These are phyloP conservation scores for Catalaphyllia jardinei DNA, from an alignment of 64 coral and sea anemone genomes.

Conservation along the genomic window DNA sequence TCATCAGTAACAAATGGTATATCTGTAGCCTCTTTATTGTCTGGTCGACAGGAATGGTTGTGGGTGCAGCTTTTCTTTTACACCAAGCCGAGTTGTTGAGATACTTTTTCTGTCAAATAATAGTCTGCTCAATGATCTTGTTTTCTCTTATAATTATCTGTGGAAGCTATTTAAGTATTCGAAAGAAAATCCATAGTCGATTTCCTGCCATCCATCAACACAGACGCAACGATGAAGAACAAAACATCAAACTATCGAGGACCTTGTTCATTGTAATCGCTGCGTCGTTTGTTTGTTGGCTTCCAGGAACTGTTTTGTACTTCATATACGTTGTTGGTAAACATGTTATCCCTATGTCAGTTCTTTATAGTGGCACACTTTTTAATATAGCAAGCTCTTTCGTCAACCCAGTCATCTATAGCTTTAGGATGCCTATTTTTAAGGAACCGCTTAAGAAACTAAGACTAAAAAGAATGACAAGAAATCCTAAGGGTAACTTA, in stretches of 20 bases:
- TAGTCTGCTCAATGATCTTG: not conserved
- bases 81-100: not conserved
- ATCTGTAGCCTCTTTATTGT: not conserved
- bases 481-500: not conserved
- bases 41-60: not conserved
- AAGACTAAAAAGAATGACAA: not conserved
- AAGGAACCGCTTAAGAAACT: not conserved
- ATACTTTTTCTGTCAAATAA: not conserved
- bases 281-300: conserved; percentile 4
- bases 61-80: not conserved
- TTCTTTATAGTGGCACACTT: not conserved
- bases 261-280: not conserved
- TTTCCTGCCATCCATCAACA: not conserved
- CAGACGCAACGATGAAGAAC: not conserved
- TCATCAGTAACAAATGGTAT: not conserved
- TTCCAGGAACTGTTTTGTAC: not conserved
- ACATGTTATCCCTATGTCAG: not conserved
- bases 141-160: not conserved
- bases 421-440: not conserved
- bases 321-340: not conserved
- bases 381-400: not conserved
- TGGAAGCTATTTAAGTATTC: not conserved
- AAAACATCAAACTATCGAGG: conserved; percentile 13
- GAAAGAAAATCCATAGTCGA: not conserved
- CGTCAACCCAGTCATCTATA: not conserved